Base-by-base conservation (phyloP, 2,113 vertebrate genomes). In the Oenanthe melanoleuca region DNA sequence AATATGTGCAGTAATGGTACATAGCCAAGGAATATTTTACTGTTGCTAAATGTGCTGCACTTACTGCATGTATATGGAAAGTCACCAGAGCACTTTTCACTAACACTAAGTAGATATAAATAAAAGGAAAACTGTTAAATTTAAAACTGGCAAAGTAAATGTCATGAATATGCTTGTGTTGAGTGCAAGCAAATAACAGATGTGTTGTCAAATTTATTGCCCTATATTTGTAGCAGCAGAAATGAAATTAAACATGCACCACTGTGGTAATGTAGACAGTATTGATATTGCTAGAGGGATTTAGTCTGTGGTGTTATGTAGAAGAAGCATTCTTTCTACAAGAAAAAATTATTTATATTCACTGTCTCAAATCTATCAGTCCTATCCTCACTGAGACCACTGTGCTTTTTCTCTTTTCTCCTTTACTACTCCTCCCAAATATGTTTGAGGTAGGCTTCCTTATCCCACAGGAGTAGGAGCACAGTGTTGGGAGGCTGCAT, bases 181-280 rank as follows among this genome's bases (percentile, higher is more conserved):
- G 86, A 97, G 92, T 88, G 90, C 86, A 95, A 96, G 95, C 95
- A 96, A 96, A 97, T 97, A 97, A 96, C 95, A 96, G 93, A 95
- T 96, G 94, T 90, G 92, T 97, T 96, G 93, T 94, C 94, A 90
- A 92, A 97, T 95, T 86, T 93, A 95, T 93, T 96, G 79, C 77
- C 88, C 86, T 96, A 65, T 95, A 93, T 96, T 97, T 95, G 94
- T 92, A 94, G 72, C 78, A 93, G 80, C 53, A 95, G 83, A 94
- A 95, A 91, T 84, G 45, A 91, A 95, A 95, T 94, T 96, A 94
- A 94, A 92, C 88, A 74, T 80, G 65, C 40, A 86, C 60, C 75
- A 72, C 82, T 74, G 60, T 92, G 80, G 69, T 80, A 80, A 71
- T 86, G 53, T 86, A 96, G 82, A 45, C 59, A 71, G 85, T 88